phyloP scores from a whole-genome alignment of 2,113 vertebrate species.

The Istiophorus platypterus region DNA sequence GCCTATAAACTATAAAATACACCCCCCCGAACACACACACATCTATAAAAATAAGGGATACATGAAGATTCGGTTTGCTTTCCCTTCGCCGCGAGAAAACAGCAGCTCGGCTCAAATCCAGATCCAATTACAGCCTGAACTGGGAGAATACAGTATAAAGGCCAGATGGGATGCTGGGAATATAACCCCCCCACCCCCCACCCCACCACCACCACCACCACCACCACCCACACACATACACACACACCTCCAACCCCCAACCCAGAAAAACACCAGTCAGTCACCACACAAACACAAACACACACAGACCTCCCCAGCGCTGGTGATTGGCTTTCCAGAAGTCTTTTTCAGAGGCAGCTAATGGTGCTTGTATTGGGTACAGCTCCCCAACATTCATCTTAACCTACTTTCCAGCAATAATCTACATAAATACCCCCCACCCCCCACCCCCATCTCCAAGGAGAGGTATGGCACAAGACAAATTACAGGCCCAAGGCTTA shows the following conservation, averaged over 20 bases:
- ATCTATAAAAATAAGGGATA: neutral
- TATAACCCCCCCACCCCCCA: neutral
- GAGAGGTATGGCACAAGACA: slow-evolving; percentile 71
- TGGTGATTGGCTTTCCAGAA: slow-evolving; percentile 41
- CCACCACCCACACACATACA: slow-evolving; percentile 7
- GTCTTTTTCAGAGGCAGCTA: slow-evolving; percentile 46
- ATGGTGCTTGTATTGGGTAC: slow-evolving; percentile 30
- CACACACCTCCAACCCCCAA: neutral
- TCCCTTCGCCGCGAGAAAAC: slow-evolving; percentile 2
- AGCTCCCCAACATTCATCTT: slow-evolving; percentile 72
- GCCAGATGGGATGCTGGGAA: slow-evolving; percentile 22
- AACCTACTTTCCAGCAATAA: slow-evolving; percentile 82
- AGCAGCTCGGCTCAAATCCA: slow-evolving; percentile 2
- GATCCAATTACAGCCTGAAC: slow-evolving; percentile 9
- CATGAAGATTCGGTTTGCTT: neutral
- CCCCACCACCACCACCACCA: no score
- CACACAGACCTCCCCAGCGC: neutral
- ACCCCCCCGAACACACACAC: no score
- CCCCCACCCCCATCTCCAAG: slow-evolving; percentile 42
- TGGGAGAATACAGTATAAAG: neutral
- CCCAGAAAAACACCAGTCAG: no score
- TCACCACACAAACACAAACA: neutral
- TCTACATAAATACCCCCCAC: slow-evolving; percentile 77
- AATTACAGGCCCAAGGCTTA: slow-evolving; percentile 70
- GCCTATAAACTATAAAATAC: no score